A percentile compares a stretch with the other conserved stretches of the same genome.
Conservation (phyloP, 92 coral and sea anemone species). For the Metridium senile region DNA sequence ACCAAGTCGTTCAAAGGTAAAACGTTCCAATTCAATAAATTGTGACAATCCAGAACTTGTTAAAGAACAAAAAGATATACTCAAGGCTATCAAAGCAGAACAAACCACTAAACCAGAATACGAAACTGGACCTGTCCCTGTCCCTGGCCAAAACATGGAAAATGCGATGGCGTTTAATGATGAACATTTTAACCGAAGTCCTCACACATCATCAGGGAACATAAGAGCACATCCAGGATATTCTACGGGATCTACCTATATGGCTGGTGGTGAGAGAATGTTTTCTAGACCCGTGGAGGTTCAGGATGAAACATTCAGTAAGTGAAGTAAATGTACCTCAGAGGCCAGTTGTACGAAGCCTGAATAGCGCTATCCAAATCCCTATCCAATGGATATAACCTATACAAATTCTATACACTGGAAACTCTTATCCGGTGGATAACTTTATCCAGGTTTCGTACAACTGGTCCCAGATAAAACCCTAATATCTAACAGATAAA, state of each 20-base stretch:
- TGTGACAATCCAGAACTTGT: background rate
- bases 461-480: too few species aligned
- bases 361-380: too few species aligned
- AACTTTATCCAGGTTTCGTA: too few species aligned
- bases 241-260: slow-evolving; percentile 4
- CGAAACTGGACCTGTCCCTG: background rate
- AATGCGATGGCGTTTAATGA: slow-evolving; percentile 13
- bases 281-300: background rate
- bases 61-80: slow-evolving; percentile 40
- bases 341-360: too few species aligned
- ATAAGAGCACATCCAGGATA: slow-evolving; percentile 2
- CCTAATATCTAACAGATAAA: too few species aligned
- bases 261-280: background rate
- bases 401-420: too few species aligned
- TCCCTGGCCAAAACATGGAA: slow-evolving; percentile 6
- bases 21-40: slow-evolving; percentile 19
- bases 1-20: background rate
- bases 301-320: background rate
- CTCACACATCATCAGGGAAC: background rate
- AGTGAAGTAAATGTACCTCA: background rate
- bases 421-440: too few species aligned
- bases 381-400: too few species aligned
- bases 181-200: slow-evolving; percentile 26
- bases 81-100: slow-evolving; percentile 21
- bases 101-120: background rate